phyloP scores from a whole-genome alignment of 1,140 invertebrate species.

The Aradophagus sp. region DNA sequence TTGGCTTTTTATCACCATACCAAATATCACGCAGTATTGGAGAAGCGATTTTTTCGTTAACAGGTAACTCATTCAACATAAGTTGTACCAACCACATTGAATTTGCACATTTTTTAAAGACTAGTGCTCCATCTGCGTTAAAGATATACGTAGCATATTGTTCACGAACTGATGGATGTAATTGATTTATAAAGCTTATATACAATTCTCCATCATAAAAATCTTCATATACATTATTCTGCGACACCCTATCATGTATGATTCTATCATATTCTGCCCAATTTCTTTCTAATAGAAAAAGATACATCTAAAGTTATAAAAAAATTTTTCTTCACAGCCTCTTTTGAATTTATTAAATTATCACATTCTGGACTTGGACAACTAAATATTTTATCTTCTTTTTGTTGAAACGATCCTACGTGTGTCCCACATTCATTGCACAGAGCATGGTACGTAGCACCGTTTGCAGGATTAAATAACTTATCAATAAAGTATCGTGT shows the following conservation, averaged over 20 bases:
- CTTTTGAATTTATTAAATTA: slow-evolving; percentile 18
- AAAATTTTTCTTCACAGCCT: slow-evolving; percentile 14
- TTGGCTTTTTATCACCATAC: slow-evolving; percentile 26
- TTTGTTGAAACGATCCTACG: slow-evolving; percentile 7
- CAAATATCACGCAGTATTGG: slow-evolving; percentile 27
- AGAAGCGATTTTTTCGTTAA: slow-evolving; percentile 10
- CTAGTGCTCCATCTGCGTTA: slow-evolving; percentile 33
- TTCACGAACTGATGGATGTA: not conserved
- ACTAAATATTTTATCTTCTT: slow-evolving; percentile 2
- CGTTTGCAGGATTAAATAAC: slow-evolving; percentile 6
- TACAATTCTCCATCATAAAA: slow-evolving; percentile 27
- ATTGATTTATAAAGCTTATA: slow-evolving; percentile 12
- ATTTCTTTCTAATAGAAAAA: slow-evolving; percentile 19
- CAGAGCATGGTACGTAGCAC: slow-evolving; percentile 6
- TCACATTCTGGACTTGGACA: slow-evolving; percentile 10
- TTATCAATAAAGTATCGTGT: slow-evolving; percentile 9
- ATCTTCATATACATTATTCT: slow-evolving; percentile 8
- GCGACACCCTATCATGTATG: slow-evolving; percentile 9
- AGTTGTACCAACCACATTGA: slow-evolving; percentile 43
- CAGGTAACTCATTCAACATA: slow-evolving; percentile 43
- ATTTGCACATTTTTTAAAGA: slow-evolving; percentile 26
- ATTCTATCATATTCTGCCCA: slow-evolving; percentile 9
- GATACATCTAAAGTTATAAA: slow-evolving; percentile 29
- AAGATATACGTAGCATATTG: slow-evolving; percentile 27
- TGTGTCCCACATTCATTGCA: slow-evolving; percentile 14